Percentiles rank a stretch among this genome's conserved stretches.
These are phyloP conservation scores for Tetranychus truncatus DNA, from an alignment of 2,888 invertebrate genomes.

Conservation along the genomic window DNA sequence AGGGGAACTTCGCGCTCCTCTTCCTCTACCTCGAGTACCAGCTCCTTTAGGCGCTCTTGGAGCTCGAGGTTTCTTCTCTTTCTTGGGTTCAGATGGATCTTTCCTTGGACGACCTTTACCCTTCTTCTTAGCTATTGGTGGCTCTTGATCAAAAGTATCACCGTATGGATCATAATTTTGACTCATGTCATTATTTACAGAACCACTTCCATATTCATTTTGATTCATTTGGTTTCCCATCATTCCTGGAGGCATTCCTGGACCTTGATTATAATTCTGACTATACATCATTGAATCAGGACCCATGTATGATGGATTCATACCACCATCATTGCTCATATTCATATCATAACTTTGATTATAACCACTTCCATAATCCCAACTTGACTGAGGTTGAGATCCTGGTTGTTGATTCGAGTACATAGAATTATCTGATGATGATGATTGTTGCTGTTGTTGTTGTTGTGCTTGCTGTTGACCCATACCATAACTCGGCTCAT, in stretches of 20 bases:
- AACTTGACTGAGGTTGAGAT: background rate
- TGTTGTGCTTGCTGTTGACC: slow-evolving; percentile 5
- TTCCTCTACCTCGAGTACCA: slow-evolving; percentile 15
- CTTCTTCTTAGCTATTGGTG: slow-evolving; percentile 20
- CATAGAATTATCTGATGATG: background rate
- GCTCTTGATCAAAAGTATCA: slow-evolving; percentile 19
- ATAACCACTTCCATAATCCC: slow-evolving; percentile 4
- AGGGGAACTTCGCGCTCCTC: slow-evolving; percentile 16
- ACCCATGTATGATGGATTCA: slow-evolving; percentile 7
- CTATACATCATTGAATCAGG: slow-evolving; percentile 12
- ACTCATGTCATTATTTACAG: slow-evolving; percentile 8
- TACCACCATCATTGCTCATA: background rate
- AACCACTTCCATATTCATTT: slow-evolving; percentile 8
- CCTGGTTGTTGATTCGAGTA: slow-evolving; percentile 4
- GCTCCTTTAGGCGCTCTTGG: slow-evolving; percentile 39
- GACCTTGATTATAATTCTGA: slow-evolving; percentile 13
- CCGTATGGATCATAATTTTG: slow-evolving; percentile 17
- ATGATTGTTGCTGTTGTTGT: slow-evolving; percentile 6
- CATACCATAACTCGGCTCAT: background rate
- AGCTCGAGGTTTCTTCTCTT: slow-evolving; percentile 25
- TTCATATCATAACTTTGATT: slow-evolving; percentile 3
- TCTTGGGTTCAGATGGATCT: slow-evolving; percentile 24
- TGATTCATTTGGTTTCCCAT: slow-evolving; percentile 4
- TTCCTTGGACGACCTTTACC: slow-evolving; percentile 22
- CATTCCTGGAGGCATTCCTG: slow-evolving; percentile 2